Base-by-base conservation (phyloP, 2,888 invertebrate species). In the Agriotes lineatus region DNA sequence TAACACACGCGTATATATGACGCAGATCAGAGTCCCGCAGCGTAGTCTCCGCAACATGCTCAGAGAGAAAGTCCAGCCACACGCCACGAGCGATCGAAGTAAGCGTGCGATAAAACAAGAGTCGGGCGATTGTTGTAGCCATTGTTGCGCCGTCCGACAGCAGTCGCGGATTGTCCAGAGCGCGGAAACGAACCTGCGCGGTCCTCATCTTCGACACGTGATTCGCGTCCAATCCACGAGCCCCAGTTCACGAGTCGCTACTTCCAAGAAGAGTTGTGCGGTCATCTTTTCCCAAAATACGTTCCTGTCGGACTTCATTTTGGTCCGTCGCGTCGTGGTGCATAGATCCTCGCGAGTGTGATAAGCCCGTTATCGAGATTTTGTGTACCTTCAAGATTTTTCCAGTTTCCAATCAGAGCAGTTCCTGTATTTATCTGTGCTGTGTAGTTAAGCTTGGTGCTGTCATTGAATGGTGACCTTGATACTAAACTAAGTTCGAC, bases 221-320 rank as follows among this genome's bases (percentile, higher is more conserved):
- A 69, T 69, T 39, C 37, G 58, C 42, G 52, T 39, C 58, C 66
- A 66, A 48, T 67, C 61, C 61, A 57, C 45, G 61, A 35, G 61
- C 67, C 30, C 42, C 44, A 69, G 68, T 69, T 59, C 35, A 25
- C 58, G 25, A 63, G 35, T 62, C 57, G 74, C 73, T 73, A 67
- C 72, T 82, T 82, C 82, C 76, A 74, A 76, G 82, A 81, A 81
- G 75, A 67, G 74, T 71, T 73, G 76, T 80, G 78, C 76, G 80
- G 78, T 81, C 81, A 81, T 80, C 79, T 76, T 75, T 79, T 80
- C 81, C 80, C 78, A 81, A 82, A 82, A 81, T 82, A 82, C 72
- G 76, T 52, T 54, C 63, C 14, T 16, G 25, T 75, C 72, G 74
- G 69, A 73, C 72, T 76, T 74, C 72, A 69, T 73, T 68, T 64